phyloP scores from a whole-genome alignment of 1,140 invertebrate species.

The Chironomus tepperi region DNA sequence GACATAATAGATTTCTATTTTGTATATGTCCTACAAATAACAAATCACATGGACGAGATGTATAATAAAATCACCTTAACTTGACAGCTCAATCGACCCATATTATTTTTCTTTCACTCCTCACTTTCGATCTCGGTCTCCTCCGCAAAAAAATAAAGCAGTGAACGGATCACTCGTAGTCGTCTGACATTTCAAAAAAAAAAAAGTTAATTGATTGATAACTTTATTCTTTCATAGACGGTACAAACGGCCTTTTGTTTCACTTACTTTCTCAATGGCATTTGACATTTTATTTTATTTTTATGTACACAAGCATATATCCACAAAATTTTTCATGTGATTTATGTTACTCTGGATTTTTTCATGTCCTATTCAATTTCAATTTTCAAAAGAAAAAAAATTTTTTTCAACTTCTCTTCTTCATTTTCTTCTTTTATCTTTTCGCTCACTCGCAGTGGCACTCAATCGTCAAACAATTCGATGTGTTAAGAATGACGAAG shows the following conservation, averaged over 20 bases:
- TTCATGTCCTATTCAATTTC: slow-evolving; percentile 14
- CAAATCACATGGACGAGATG: background rate
- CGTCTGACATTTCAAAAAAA: background rate
- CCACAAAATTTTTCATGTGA: background rate
- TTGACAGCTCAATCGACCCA: slow-evolving; percentile 21
- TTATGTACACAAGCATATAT: too few species aligned
- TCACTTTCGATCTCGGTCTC: background rate
- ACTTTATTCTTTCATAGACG: background rate
- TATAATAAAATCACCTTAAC: slow-evolving; percentile 23
- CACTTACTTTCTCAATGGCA: background rate
- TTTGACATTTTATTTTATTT: background rate
- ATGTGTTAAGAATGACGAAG: too few species aligned
- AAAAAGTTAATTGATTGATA: slow-evolving; percentile 21
- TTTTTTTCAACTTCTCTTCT: background rate
- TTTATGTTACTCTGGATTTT: slow-evolving; percentile 17
- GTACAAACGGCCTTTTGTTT: background rate
- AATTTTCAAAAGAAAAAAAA: background rate
- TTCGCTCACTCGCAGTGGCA: too few species aligned
- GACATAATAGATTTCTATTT: background rate
- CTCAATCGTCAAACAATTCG: too few species aligned
- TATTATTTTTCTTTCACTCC: too few species aligned
- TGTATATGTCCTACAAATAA: background rate
- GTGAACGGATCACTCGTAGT: background rate
- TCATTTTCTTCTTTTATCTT: background rate
- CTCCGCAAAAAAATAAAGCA: background rate